These are phyloP conservation scores for Chiloscyllium plagiosum DNA, from an alignment of 2,113 vertebrate species.

Conservation along the genomic window DNA sequence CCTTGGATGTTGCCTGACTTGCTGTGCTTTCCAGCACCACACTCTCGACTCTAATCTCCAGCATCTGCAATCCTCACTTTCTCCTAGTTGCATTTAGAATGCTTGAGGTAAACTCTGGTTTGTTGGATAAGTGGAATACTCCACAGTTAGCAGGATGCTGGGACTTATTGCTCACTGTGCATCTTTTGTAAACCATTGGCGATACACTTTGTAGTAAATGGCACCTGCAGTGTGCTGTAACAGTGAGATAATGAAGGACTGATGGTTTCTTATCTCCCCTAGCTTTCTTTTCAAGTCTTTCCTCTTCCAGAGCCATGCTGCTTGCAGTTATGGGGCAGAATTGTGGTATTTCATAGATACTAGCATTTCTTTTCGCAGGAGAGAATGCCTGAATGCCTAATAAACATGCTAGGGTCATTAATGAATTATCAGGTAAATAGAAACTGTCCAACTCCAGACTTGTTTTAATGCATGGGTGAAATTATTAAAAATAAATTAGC, in stretches of 20 bases:
- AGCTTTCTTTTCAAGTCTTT: not conserved
- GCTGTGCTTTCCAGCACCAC: too few relatives aligned
- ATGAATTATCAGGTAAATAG: not conserved
- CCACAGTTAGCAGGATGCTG: not conserved
- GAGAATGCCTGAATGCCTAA: not conserved
- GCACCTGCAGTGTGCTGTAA: not conserved
- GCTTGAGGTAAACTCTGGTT: not conserved
- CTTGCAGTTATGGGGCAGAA: not conserved
- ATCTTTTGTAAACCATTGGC: not conserved
- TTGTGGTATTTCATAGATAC: not conserved
- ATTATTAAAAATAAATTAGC: not conserved
- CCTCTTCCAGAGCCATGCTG: not conserved
- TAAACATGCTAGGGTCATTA: not conserved
- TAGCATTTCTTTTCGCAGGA: not conserved
- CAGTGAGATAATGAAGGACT: not conserved
- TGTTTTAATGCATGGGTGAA: conserved; percentile 7
- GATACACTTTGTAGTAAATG: not conserved
- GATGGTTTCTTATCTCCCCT: not conserved
- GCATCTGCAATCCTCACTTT: too few relatives aligned
- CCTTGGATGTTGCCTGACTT: too few relatives aligned
- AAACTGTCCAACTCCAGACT: not conserved
- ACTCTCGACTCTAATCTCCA: too few relatives aligned
- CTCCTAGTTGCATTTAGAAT: too few relatives aligned
- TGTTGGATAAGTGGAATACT: not conserved
- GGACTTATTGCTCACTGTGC: not conserved